phyloP scores from a whole-genome alignment of 2,888 invertebrate species.

The Tortricodes alternella region DNA sequence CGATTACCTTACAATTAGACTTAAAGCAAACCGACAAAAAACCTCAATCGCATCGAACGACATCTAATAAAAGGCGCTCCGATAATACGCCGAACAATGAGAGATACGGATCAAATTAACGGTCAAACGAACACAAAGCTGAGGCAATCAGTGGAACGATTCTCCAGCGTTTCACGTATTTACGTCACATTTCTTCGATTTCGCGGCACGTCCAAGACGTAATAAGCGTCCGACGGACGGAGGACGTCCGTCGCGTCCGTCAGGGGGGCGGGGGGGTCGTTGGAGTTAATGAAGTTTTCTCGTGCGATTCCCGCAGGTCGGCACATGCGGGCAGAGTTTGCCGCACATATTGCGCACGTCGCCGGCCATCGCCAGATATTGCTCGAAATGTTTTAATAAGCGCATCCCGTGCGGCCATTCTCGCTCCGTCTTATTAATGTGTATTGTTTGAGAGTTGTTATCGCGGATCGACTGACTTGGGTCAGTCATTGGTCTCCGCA shows the following conservation, averaged over 20 bases:
- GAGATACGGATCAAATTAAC: constrained; percentile 78
- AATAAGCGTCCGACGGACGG: constrained; percentile 74
- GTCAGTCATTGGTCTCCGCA: too few species aligned
- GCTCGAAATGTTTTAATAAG: constrained; percentile 82
- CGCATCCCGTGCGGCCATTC: constrained; percentile 67
- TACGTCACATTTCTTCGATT: constrained; percentile 82
- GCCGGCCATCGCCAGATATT: constrained; percentile 70
- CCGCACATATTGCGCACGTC: constrained; percentile 80
- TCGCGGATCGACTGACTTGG: constrained; percentile 44
- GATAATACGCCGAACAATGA: constrained; percentile 71
- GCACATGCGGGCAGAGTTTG: constrained; percentile 79
- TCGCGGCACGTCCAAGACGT: constrained; percentile 80
- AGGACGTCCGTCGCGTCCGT: constrained; percentile 65
- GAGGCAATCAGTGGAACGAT: constrained; percentile 74
- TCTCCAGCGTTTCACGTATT: constrained; percentile 74
- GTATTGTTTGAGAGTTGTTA: constrained; percentile 78
- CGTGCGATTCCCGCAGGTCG: constrained; percentile 82
- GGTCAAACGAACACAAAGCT: constrained; percentile 75
- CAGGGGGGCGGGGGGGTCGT: constrained; percentile 55
- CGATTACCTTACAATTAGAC: constrained; percentile 29
- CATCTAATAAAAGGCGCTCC: constrained; percentile 64
- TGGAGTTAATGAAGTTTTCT: constrained; percentile 83
- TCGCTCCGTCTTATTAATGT: constrained; percentile 76
- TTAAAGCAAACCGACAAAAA: constrained; percentile 33
- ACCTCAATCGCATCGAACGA: constrained; percentile 42